These are phyloP conservation scores for Microtus montanus DNA, from an alignment of 2,113 vertebrate species.

Conservation along the genomic window DNA sequence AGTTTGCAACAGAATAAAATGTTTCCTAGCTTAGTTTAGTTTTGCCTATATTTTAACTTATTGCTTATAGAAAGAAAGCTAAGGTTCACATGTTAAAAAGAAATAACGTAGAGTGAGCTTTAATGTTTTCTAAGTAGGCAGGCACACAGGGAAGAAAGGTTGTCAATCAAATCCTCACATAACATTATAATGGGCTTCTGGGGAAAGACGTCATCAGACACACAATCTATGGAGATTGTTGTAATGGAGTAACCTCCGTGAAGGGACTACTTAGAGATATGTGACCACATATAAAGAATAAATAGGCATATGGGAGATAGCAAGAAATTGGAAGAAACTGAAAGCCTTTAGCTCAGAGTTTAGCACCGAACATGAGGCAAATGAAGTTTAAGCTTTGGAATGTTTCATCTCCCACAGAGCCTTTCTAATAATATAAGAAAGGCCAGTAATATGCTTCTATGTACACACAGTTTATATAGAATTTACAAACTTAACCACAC, in stretches of 20 bases:
- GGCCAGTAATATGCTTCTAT: not conserved
- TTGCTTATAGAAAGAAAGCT: slow-evolving; percentile 65
- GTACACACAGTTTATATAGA: not conserved
- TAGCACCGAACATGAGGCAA: not conserved
- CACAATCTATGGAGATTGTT: not conserved
- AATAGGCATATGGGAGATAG: not conserved
- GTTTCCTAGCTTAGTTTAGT: slow-evolving; percentile 38
- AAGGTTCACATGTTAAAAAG: not conserved
- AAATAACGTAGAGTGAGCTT: not conserved
- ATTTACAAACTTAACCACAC: not conserved
- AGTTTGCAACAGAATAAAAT: slow-evolving; percentile 65
- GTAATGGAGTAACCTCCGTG: not conserved
- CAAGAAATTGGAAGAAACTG: not conserved
- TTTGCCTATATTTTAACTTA: slow-evolving; percentile 66
- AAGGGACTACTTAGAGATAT: not conserved
- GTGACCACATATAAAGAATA: not conserved
- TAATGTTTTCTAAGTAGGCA: not conserved
- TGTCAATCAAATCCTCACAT: not conserved
- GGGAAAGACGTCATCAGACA: not conserved
- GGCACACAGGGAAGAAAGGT: not conserved
- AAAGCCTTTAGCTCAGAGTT: not conserved
- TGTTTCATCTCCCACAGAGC: not conserved
- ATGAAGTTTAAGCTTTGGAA: not conserved
- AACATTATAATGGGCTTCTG: not conserved
- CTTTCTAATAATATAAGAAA: not conserved